Conservation (phyloP, 2,888 invertebrate genomes). For the Mimumesa dahlbomi region DNA sequence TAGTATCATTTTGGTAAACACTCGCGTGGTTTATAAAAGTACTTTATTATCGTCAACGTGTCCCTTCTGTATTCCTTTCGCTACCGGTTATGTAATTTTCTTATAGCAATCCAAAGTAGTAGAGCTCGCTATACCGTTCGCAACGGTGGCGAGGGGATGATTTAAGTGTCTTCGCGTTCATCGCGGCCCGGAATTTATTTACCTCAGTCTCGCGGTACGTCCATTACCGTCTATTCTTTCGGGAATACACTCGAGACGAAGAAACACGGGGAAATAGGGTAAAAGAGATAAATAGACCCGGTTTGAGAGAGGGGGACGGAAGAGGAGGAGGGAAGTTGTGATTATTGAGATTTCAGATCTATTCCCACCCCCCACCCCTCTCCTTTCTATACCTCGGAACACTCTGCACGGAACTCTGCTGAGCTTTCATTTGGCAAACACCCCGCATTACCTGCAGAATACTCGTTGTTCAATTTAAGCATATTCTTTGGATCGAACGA, state of each 20-base stretch:
- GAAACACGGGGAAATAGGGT: neutral
- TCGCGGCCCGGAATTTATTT: neutral
- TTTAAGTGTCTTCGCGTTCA: neutral
- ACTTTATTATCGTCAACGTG: no score
- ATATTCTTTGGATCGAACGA: neutral
- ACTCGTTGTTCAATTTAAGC: conserved; percentile 47
- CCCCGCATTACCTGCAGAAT: conserved; percentile 48
- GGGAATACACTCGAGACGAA: neutral
- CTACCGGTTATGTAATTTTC: no score
- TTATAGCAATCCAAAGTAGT: no score
- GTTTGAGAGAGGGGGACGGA: neutral
- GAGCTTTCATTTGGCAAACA: conserved; percentile 53
- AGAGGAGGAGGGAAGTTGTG: neutral
- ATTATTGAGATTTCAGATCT: conserved; percentile 38
- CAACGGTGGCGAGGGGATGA: no score
- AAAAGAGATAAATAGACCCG: neutral
- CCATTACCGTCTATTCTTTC: neutral
- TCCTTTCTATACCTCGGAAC: conserved; percentile 10
- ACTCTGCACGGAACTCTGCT: conserved; percentile 15
- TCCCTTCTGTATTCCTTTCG: no score
- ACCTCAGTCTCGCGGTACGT: neutral
- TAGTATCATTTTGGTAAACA: no score
- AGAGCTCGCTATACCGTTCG: no score
- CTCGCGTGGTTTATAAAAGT: no score
- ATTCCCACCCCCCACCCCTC: neutral